Percentiles rank a stretch among this genome's conserved stretches.
Evolutionary conservation across 1,140 invertebrate species (phyloP).

Genomic region (Cydia strobilella): DNA sequence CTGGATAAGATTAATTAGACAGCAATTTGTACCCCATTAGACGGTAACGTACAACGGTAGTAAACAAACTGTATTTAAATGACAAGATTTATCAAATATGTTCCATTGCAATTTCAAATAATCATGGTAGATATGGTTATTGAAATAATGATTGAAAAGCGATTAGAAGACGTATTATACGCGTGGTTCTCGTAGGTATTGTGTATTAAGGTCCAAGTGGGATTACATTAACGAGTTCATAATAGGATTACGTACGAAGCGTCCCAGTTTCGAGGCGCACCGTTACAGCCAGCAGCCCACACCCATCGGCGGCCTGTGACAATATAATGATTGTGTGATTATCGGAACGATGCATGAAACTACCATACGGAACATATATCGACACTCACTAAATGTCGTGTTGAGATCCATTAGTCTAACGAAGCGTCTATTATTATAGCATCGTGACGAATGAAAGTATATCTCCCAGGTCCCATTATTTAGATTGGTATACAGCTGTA

Average conservation of each 20-base stretch:
- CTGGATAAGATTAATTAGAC: too few relatives aligned
- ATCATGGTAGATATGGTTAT: background rate
- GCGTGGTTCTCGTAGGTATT: constrained; percentile 19
- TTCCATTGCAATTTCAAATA: too few relatives aligned
- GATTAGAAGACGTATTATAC: constrained; percentile 21
- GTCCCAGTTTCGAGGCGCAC: constrained; percentile 66
- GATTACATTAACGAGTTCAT: constrained; percentile 75
- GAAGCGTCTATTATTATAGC: constrained; percentile 35
- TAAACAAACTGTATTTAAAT: too few relatives aligned
- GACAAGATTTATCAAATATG: too few relatives aligned
- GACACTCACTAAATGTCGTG: constrained; percentile 47
- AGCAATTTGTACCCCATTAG: too few relatives aligned
- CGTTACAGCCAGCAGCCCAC: constrained; percentile 64
- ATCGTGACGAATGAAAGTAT: constrained; percentile 45
- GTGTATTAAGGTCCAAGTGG: constrained; percentile 49
- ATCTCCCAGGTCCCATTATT: constrained; percentile 33
- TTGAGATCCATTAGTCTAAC: constrained; percentile 55
- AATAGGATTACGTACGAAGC: constrained; percentile 74
- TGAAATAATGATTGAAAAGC: constrained; percentile 22
- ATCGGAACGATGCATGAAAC: constrained; percentile 50
- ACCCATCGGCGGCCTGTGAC: constrained; percentile 60
- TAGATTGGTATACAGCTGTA: constrained; percentile 10
- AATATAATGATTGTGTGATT: constrained; percentile 74
- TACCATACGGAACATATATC: constrained; percentile 46
- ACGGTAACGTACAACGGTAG: too few relatives aligned